These are phyloP conservation scores for Porites divaricata DNA, from an alignment of 92 coral and sea anemone genomes.

Conservation along the genomic window DNA sequence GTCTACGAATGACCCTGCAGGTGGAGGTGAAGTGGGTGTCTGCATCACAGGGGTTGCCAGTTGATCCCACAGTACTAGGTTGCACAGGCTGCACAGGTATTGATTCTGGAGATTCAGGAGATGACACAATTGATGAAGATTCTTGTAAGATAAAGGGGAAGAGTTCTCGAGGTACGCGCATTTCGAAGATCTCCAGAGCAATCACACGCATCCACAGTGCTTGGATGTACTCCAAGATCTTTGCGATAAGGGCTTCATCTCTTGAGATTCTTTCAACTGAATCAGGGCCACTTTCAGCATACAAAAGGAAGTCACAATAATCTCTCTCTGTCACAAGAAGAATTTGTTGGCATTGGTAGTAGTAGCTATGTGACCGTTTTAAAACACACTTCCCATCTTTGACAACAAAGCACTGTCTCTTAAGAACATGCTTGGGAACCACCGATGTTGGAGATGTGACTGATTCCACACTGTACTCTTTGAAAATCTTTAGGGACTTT, in stretches of 20 bases:
- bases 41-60: too few relatives aligned
- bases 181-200: slow-evolving; percentile 73
- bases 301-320: slow-evolving; percentile 55
- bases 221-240: slow-evolving; percentile 22
- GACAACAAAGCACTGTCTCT: slow-evolving; percentile 49
- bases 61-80: not conserved
- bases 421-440: slow-evolving; percentile 26
- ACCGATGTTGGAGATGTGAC: slow-evolving; percentile 18
- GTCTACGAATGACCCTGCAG: too few relatives aligned
- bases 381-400: slow-evolving; percentile 32
- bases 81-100: too few relatives aligned
- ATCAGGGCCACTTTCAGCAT: slow-evolving; percentile 51
- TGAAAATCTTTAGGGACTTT: slow-evolving; percentile 46
- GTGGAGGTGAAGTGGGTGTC: too few relatives aligned
- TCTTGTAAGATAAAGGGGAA: slow-evolving; percentile 52
- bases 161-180: slow-evolving; percentile 66
- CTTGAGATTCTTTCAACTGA: slow-evolving; percentile 38
- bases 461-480: slow-evolving; percentile 32
- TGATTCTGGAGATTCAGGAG: not conserved
- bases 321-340: slow-evolving; percentile 54
- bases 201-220: slow-evolving; percentile 69
- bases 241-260: slow-evolving; percentile 46
- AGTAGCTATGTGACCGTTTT: slow-evolving; percentile 44
- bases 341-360: slow-evolving; percentile 38
- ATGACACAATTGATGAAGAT: not conserved